A percentile compares a stretch with the other conserved stretches of the same genome.
These are phyloP conservation scores for Melanostoma mellinum DNA, from an alignment of 2,888 invertebrate species.

Conservation along the genomic window DNA sequence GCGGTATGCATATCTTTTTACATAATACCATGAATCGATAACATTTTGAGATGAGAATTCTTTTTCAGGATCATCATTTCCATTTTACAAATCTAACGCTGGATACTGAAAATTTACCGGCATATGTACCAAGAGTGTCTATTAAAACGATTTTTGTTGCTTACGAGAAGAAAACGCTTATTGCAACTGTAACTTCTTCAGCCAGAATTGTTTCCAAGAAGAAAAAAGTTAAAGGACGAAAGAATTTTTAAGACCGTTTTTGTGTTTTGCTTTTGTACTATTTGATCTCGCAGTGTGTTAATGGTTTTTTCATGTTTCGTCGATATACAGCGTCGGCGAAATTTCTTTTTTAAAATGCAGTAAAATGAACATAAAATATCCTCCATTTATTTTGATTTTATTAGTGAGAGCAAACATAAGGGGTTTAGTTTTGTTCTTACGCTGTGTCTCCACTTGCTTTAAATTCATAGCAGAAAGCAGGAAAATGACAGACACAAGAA, in stretches of 20 bases:
- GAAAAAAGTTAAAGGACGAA: background rate
- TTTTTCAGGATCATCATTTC: background rate
- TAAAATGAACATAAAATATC: no score
- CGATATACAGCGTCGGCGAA: no score
- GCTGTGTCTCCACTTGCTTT: no score
- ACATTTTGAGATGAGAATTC: background rate
- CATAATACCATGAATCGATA: background rate
- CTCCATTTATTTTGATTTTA: no score
- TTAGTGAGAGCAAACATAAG: no score
- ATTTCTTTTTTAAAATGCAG: no score
- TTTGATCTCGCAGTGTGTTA: no score
- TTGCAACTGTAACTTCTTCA: background rate
- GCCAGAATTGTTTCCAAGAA: background rate
- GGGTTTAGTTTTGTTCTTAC: no score
- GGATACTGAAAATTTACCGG: background rate
- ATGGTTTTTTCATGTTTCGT: no score
- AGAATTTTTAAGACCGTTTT: background rate
- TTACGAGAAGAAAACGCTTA: background rate
- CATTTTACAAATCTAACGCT: background rate
- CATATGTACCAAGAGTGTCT: background rate
- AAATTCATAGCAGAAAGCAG: no score
- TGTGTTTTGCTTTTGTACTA: no score
- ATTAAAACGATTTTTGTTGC: background rate
- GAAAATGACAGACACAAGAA: no score
- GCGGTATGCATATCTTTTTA: background rate